A percentile compares a stretch with the other conserved stretches of the same genome.
Conservation (phyloP, 2,888 invertebrate species). For the Agrotis ipsilon region DNA sequence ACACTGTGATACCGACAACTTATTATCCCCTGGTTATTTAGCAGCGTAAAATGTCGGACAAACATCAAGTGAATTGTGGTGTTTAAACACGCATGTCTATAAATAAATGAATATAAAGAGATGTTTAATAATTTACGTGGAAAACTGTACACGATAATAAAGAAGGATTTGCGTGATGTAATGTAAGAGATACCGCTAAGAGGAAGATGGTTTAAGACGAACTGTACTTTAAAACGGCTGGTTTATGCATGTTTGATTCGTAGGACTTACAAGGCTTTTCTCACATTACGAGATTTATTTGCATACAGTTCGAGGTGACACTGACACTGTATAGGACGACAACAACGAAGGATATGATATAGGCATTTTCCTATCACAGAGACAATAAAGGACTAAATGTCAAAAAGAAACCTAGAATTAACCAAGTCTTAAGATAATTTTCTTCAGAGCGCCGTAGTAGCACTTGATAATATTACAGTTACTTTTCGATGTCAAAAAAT, state of each 20-base stretch:
- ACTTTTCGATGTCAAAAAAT: conserved; percentile 22
- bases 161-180: conserved; percentile 11
- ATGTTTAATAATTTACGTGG: conserved; percentile 15
- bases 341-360: too few relatives aligned
- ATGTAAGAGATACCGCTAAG: conserved; percentile 19
- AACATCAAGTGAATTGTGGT: conserved; percentile 28
- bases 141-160: conserved; percentile 19
- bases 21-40: conserved; percentile 28
- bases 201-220: conserved; percentile 9
- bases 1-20: conserved; percentile 1
- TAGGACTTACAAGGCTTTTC: neutral
- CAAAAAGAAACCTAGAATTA: neutral
- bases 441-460: neutral
- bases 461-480: conserved; percentile 23
- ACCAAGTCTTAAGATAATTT: neutral
- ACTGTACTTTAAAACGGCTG: conserved; percentile 13
- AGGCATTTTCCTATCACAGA: too few relatives aligned
- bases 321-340: too few relatives aligned
- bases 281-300: neutral
- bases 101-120: conserved; percentile 29
- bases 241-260: neutral
- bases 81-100: conserved; percentile 33
- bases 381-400: too few relatives aligned
- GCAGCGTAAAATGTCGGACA: conserved; percentile 35
- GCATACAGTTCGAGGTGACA: too few relatives aligned